phyloP scores from a whole-genome alignment of 2,888 invertebrate genomes.

The Xylota sylvarum region DNA sequence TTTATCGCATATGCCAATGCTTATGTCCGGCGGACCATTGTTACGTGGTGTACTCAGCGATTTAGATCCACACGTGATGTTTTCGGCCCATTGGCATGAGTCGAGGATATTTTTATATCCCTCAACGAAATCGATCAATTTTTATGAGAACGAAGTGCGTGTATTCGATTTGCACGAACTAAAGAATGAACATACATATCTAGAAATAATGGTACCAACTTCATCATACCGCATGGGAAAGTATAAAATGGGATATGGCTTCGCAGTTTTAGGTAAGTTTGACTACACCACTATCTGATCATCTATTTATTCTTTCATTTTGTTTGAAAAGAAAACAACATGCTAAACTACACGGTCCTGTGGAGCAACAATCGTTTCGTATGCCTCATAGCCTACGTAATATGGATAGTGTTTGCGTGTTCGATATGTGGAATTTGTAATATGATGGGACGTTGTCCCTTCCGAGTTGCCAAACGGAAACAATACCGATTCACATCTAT shows the following conservation, averaged over 20 bases:
- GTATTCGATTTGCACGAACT: conserved; percentile 81
- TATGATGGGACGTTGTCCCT: conserved; percentile 84
- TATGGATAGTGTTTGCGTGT: conserved; percentile 82
- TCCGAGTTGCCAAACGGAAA: conserved; percentile 82
- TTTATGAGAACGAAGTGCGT: conserved; percentile 82
- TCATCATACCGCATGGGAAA: conserved; percentile 99
- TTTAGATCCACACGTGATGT: conserved; percentile 89
- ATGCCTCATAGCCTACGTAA: conserved; percentile 81
- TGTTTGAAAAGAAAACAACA: conserved; percentile 81
- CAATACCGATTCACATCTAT: conserved; percentile 81
- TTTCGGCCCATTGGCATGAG: conserved; percentile 89
- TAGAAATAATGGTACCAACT: conserved; percentile 96
- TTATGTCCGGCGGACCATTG: conserved; percentile 84
- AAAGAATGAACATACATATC: conserved; percentile 84
- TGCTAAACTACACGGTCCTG: conserved; percentile 83
- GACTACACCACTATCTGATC: neutral
- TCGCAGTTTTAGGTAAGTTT: conserved; percentile 90
- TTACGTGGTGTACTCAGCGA: conserved; percentile 86
- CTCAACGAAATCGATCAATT: conserved; percentile 82
- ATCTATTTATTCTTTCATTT: conserved; percentile 10
- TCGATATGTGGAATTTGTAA: conserved; percentile 81
- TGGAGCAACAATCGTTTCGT: conserved; percentile 84
- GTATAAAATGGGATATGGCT: conserved; percentile 93
- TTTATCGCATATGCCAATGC: conserved; percentile 90
- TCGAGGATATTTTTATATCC: conserved; percentile 84